Evolutionary conservation across 1,140 invertebrate genomes (phyloP), one percentile per base, ranked within the genome.

Genomic region (Eciton burchellii): DNA sequence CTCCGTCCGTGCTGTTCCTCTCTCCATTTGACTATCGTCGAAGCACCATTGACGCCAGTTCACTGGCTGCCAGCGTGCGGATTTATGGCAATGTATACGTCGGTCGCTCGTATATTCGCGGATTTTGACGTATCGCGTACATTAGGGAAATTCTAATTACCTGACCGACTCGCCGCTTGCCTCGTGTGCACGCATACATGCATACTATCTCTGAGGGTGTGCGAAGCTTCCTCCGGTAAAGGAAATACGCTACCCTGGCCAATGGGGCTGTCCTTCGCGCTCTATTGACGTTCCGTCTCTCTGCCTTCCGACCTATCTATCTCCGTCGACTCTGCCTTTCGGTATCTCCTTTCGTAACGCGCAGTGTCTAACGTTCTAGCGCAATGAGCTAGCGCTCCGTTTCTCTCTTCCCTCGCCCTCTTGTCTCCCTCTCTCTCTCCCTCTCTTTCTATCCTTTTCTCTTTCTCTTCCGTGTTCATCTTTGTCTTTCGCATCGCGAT

Each of bases 21-120:
- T 82, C 87, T 85, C 85, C 85, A 87, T 87, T 87, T 73, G 81
- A 74, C 84, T 88, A 89, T 87, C 91, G 88, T 82, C 87, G 86
- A 91, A 92, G 91, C 88, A 91, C 92, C 90, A 93, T 94, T 92
- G 88, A 92, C 89, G 89, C 92, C 92, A 92, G 90, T 93, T 93
- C 90, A 91, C 90, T 90, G 91, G 88, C 88, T 92, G 91, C 89
- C 89, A 88, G 83, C 76, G 43, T 88, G 82, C 86, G 88, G 90
- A 93, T 93, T 93, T 94, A 93, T 92, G 88, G 88, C 84, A 54
- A 79, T 91, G 88, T 92, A 89, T 91, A 88, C 62, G 87, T 89
- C 85, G 85, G 81, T 62, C 14, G 65, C 85, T 89, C 90, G 79
- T 89, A 88, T 86, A 84, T 91, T 89, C 83, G 82, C 84, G 81